phyloP scores from a whole-genome alignment of 2,888 invertebrate species.

The Pycnomerus fuliginosus region DNA sequence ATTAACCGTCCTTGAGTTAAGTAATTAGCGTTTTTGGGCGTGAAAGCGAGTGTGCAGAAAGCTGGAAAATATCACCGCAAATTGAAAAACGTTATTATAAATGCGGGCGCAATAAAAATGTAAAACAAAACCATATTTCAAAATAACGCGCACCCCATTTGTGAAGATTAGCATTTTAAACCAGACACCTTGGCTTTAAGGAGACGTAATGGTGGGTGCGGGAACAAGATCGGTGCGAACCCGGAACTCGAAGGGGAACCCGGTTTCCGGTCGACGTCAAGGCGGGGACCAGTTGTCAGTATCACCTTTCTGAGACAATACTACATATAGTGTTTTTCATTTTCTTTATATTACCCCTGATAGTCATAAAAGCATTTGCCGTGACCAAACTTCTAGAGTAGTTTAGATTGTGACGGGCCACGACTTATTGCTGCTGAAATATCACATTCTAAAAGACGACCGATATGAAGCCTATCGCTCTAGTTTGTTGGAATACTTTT shows the following conservation, averaged over 20 bases:
- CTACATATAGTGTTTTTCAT: slow-evolving; percentile 74
- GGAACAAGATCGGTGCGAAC: slow-evolving; percentile 39
- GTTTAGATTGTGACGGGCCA: slow-evolving; percentile 53
- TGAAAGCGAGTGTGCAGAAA: slow-evolving; percentile 25
- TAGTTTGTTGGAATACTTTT: slow-evolving; percentile 50
- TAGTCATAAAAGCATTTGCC: slow-evolving; percentile 86
- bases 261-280: slow-evolving; percentile 46
- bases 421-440: slow-evolving; percentile 42
- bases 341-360: slow-evolving; percentile 86
- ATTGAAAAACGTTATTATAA: slow-evolving; percentile 56
- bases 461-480: slow-evolving; percentile 51
- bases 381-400: slow-evolving; percentile 70
- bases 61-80: slow-evolving; percentile 38
- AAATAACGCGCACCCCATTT: slow-evolving; percentile 56
- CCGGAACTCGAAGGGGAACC: slow-evolving; percentile 39
- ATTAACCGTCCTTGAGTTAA: too few relatives aligned
- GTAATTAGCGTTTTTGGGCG: too few relatives aligned
- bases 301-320: slow-evolving; percentile 52
- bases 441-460: slow-evolving; percentile 47
- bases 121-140: slow-evolving; percentile 56
- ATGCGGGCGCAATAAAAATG: slow-evolving; percentile 55
- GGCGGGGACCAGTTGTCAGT: slow-evolving; percentile 49
- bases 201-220: slow-evolving; percentile 50
- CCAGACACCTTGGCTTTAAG: slow-evolving; percentile 55
- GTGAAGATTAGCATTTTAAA: slow-evolving; percentile 56